Evolutionary conservation across 2,113 vertebrate species (phyloP).

Genomic region (Psammodynastes pulverulentus): DNA sequence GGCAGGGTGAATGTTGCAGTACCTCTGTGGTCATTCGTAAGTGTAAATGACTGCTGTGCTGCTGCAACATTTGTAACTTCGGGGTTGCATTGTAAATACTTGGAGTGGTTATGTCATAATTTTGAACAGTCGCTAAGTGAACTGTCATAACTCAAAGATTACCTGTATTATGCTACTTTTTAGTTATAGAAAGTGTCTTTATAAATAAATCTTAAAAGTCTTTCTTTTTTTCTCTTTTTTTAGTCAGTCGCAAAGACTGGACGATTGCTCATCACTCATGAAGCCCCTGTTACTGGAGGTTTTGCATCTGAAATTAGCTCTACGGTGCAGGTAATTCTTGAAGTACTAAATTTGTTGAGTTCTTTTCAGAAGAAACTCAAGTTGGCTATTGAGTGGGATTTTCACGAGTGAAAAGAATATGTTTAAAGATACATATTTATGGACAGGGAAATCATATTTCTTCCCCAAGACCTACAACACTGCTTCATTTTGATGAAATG

Average conservation of each 20-base stretch:
- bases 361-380: background rate
- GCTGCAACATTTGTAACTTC: no score
- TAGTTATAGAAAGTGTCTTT: background rate
- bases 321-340: conserved; percentile 85
- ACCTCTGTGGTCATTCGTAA: no score
- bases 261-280: conserved; percentile 90
- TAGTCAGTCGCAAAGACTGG: conserved; percentile 96
- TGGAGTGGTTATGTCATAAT: no score
- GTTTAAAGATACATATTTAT: background rate
- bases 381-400: background rate
- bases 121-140: no score
- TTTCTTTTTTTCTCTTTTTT: conserved; percentile 60
- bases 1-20: no score
- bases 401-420: background rate
- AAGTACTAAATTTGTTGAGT: background rate
- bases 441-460: background rate
- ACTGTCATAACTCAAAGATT: no score
- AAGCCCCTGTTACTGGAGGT: conserved; percentile 93
- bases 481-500: background rate
- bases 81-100: no score
- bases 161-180: background rate
- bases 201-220: background rate
- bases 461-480: background rate
- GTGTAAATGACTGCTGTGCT: no score
- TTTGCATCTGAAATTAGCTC: conserved; percentile 96